These are phyloP conservation scores for Odontocerum albicorne DNA, from an alignment of 2,888 invertebrate species.

Conservation along the genomic window DNA sequence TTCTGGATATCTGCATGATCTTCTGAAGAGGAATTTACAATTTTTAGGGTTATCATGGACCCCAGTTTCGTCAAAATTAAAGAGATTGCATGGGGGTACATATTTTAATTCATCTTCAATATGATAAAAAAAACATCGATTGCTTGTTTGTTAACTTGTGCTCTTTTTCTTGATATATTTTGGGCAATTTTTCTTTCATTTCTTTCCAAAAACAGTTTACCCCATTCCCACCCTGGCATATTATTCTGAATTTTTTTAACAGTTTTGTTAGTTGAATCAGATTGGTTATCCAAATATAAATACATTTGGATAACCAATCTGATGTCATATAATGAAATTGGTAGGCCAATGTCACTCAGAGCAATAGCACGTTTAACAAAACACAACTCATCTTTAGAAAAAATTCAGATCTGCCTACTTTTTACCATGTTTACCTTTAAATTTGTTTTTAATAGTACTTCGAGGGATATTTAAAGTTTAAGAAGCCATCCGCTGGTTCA, in stretches of 20 bases:
- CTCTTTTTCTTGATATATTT: background rate
- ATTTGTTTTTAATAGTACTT: conserved; percentile 3
- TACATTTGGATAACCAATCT: background rate
- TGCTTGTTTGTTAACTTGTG: background rate
- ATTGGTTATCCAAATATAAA: no score
- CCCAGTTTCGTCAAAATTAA: conserved; percentile 1
- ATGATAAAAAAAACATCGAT: background rate
- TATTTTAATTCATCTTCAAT: background rate
- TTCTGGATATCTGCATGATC: background rate
- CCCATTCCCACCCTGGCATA: conserved; percentile 2
- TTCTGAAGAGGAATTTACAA: background rate
- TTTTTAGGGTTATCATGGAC: background rate
- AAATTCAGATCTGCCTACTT: background rate
- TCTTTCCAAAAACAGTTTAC: background rate
- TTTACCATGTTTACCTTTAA: background rate
- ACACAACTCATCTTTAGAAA: background rate
- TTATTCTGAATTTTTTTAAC: conserved; percentile 3
- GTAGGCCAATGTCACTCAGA: background rate
- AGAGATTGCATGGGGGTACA: background rate
- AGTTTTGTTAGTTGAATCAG: no score
- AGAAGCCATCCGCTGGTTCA: no score
- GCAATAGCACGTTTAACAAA: background rate
- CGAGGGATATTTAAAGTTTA: background rate
- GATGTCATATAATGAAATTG: background rate
- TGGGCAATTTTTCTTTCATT: background rate